Evolutionary conservation across 2,797 vertebrate species (phyloP).

Genomic region (Spinus olivaceus): DNA sequence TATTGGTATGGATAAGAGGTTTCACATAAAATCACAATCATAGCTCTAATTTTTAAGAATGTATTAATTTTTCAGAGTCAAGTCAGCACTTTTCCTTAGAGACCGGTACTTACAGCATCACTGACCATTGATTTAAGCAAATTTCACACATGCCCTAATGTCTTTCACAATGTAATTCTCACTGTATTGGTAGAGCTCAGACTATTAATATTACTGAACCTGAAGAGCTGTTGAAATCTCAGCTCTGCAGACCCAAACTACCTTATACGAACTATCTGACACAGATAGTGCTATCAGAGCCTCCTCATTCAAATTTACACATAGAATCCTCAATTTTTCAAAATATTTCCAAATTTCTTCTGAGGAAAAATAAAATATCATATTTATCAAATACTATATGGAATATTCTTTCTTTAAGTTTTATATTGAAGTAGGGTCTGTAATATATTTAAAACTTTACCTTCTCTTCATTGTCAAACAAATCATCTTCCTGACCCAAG

Average conservation of each 20-base stretch:
- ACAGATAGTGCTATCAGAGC: neutral
- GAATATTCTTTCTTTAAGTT: neutral
- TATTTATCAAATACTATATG: neutral
- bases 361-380: neutral
- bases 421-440: neutral
- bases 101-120: neutral
- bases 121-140: neutral
- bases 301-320: neutral
- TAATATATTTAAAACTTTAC: constrained; percentile 43
- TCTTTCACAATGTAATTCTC: neutral
- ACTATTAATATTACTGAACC: neutral
- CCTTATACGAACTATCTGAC: neutral
- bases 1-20: neutral
- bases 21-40: neutral
- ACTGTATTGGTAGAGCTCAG: neutral
- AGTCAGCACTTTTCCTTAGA: neutral
- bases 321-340: neutral
- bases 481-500: constrained; percentile 44
- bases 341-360: neutral
- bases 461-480: constrained; percentile 4
- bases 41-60: neutral
- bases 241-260: neutral
- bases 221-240: neutral
- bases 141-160: neutral
- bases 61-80: neutral